A percentile compares a stretch with the other conserved stretches of the same genome.
Conservation (phyloP, 2,888 invertebrate species). For the Pseudeuparius sepicola region DNA sequence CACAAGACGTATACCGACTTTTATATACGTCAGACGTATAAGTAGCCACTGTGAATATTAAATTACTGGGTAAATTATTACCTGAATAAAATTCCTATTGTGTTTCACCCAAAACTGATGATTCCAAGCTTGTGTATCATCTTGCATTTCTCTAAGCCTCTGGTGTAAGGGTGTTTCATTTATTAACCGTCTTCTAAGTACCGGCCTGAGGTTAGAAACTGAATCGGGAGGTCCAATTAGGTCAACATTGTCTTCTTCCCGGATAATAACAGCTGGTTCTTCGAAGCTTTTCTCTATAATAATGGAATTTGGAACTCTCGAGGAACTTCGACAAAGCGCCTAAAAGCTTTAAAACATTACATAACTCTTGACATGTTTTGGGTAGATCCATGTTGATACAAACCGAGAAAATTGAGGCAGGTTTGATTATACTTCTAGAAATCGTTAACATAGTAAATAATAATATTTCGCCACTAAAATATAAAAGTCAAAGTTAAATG, state of each 20-base stretch:
- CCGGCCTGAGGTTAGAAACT: slow-evolving; percentile 65
- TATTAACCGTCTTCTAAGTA: slow-evolving; percentile 52
- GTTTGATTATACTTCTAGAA: too few relatives aligned
- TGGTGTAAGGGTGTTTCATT: slow-evolving; percentile 59
- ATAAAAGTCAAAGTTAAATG: too few relatives aligned
- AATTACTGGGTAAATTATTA: slow-evolving; percentile 39
- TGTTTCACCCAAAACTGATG: slow-evolving; percentile 75
- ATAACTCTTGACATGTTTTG: slow-evolving; percentile 4
- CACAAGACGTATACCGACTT: too few relatives aligned
- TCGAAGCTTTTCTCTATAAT: slow-evolving; percentile 28
- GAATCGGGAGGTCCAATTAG: slow-evolving; percentile 74
- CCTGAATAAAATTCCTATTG: slow-evolving; percentile 65
- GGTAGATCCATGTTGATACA: too few relatives aligned
- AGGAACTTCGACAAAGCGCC: slow-evolving; percentile 31
- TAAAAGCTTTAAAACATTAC: slow-evolving; percentile 10
- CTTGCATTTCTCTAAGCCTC: slow-evolving; percentile 51
- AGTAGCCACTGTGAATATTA: too few relatives aligned
- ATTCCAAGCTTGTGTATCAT: slow-evolving; percentile 72
- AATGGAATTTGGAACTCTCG: slow-evolving; percentile 41
- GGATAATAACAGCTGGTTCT: slow-evolving; percentile 32
- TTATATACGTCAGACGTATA: too few relatives aligned
- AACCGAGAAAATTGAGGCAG: too few relatives aligned
- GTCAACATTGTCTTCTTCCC: slow-evolving; percentile 41
- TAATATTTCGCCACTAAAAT: too few relatives aligned
- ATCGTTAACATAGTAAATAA: too few relatives aligned